Base-by-base conservation (phyloP, 1,140 invertebrate species). In the Oncopodura yosiiana region DNA sequence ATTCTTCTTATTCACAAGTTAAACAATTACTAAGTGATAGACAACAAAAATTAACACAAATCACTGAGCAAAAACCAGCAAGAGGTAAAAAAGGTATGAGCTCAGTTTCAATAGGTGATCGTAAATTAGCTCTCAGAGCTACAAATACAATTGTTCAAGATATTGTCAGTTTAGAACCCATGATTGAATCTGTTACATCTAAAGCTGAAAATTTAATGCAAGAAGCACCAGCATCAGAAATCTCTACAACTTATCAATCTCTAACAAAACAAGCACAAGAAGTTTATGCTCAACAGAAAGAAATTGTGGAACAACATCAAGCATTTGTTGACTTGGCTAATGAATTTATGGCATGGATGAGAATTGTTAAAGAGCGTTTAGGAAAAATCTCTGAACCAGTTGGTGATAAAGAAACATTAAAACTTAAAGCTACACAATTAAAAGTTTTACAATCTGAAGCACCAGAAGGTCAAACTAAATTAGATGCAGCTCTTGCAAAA, bases 1-100 rank as follows among this genome's bases (percentile, higher is more conserved):
- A 85, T 67, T 88, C 87, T 19, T 89, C 86, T 16, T 91, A 91
- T 63, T 82, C 84, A 12, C 88, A 94, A 66, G 71, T 95, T 4
- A 83, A 92, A 67, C 86, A 93, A 75, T 94, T 92, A 90, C 87
- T 97, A n/a, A 84, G 81, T 32, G 92, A 95, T 64, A 79, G 90
- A 60, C 90, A 95, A 72, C 85, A 86, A 1, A 90, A 94, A 73
- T 69, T 95, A n/a, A 87, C 92, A 73, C 84, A 94, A 75, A 86
- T 92, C 11, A 87, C 84, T 67, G 87, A 89, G 66, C 83, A 84
- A 61, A 67, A 65, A 54, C 65, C 61, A 29, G 41, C 50, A 14
- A 38, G 56, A 63, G 74, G 74, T 24, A 77, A 79, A 11, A 66
- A 65, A n/a, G 84, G 85, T 30, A 72, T 89, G 2, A 85, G 82